Evolutionary conservation across 2,113 vertebrate genomes (phyloP).

Genomic region (Phaethon lepturus): DNA sequence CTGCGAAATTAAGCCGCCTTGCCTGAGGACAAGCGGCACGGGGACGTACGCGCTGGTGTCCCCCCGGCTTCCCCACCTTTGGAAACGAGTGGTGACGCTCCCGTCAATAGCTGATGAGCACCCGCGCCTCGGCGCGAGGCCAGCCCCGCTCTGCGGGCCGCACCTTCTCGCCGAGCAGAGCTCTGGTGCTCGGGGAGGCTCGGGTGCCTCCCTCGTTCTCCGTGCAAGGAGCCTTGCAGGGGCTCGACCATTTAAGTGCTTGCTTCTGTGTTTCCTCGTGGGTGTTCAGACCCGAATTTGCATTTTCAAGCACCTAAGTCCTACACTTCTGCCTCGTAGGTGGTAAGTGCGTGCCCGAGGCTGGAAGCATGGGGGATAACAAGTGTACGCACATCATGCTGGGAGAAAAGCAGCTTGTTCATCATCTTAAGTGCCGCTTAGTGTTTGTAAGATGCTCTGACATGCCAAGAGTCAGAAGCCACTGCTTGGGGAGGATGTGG

Average conservation of each 20-base stretch:
- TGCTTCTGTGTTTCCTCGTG: background rate
- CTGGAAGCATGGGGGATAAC: background rate
- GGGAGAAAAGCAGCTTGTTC: background rate
- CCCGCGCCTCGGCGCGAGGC: background rate
- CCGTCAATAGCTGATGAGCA: background rate
- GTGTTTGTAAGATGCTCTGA: background rate
- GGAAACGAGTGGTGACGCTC: background rate
- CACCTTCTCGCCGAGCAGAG: background rate
- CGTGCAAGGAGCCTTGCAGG: background rate
- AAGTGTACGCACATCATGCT: background rate
- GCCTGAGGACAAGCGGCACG: background rate
- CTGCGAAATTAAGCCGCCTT: background rate
- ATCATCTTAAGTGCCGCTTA: background rate
- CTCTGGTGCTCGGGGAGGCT: background rate
- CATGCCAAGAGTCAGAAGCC: background rate
- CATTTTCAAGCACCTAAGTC: background rate
- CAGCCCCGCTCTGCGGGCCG: background rate
- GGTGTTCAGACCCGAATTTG: slow-evolving; percentile 2
- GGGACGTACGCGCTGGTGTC: background rate
- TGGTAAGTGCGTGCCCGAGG: background rate
- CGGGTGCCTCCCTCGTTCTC: background rate
- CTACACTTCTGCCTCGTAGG: background rate
- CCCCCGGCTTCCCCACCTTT: background rate
- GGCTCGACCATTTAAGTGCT: background rate
- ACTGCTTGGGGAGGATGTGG: background rate